Percentiles rank a stretch among this genome's conserved stretches.
phyloP scores from a whole-genome alignment of 2,888 invertebrate genomes.

The Pterobdella sp. region DNA sequence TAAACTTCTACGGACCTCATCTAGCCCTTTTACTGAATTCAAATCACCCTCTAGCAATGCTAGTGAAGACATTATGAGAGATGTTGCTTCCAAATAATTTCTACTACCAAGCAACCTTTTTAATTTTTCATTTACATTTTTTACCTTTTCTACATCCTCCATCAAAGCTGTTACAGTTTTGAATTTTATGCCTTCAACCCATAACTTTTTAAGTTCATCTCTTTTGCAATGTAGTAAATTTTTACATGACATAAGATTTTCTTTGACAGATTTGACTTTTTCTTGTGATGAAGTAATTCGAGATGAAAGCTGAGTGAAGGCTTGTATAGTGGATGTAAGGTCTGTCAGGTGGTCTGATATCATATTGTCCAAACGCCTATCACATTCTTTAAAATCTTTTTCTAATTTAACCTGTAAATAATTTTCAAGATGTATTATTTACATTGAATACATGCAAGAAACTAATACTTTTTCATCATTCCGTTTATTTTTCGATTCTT shows the following conservation, averaged over 20 bases:
- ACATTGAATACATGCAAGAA: background rate
- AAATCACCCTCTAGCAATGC: constrained; percentile 65
- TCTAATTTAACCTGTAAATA: constrained; percentile 60
- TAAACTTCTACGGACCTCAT: constrained; percentile 61
- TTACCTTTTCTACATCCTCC: constrained; percentile 57
- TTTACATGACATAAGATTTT: constrained; percentile 74
- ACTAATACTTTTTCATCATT: constrained; percentile 62
- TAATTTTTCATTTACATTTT: constrained; percentile 64
- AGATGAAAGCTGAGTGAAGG: constrained; percentile 69
- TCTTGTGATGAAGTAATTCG: constrained; percentile 67
- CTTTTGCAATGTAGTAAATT: constrained; percentile 76
- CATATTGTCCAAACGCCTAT: constrained; percentile 75
- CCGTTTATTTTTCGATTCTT: constrained; percentile 34
- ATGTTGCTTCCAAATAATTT: constrained; percentile 59
- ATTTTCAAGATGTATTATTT: too few relatives aligned
- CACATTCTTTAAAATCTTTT: constrained; percentile 83
- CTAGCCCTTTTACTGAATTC: constrained; percentile 72
- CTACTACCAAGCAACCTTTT: constrained; percentile 63
- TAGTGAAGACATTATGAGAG: constrained; percentile 51
- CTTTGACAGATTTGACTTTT: constrained; percentile 69
- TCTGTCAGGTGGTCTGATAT: constrained; percentile 76
- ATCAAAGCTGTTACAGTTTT: constrained; percentile 78
- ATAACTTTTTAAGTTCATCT: constrained; percentile 83
- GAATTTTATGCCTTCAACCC: constrained; percentile 92
- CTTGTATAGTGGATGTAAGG: constrained; percentile 71